Evolutionary conservation across 2,113 vertebrate genomes (phyloP), one percentile per base, ranked within the genome.

Genomic region (Eurystomus gularis): DNA sequence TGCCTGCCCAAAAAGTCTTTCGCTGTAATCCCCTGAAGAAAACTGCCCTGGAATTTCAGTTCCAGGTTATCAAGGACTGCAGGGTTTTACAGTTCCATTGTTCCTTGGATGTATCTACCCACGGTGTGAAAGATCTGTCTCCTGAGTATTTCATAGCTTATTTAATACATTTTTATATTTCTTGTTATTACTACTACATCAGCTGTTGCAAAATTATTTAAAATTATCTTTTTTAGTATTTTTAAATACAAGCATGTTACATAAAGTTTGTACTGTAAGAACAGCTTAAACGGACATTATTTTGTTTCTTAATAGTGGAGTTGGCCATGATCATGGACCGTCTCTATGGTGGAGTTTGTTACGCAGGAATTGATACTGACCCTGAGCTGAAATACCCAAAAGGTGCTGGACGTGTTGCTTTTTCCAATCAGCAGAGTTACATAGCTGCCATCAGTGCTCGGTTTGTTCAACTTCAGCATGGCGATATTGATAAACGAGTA

Each of bases 281-380:
- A 35, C 10, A 42, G 17, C 79, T 89, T 49, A 86, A 87, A 42
- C 54, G 8, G 61, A 42, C 1, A 1, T 17, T 52, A 3, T 61
- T 81, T 93, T 82, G 31, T 93, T 86, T 64, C 72, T 84, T 61
- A 72, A n/a, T 76, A 99, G 99, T 99, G 97, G 99, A 99, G 90
- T 97, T 99, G 96, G 99, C 99, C 57, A 99, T 99, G 99, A 99
- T 99, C 83, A 99, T 99, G 99, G 99, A 99, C 96, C 99, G 99
- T 88, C 99, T 99, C 55, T 99, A 99, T 26, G 99, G 99, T 33
- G 99, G 99, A 80, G 99, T 99, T 73, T 99, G 99, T 97, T 99
- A 99, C 2, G 99, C 99, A 26, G 99, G 99, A 87, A 99, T 99
- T 48, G 99, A 99, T 95, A 99, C 99, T 5, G 99, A 99, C 97